These are phyloP conservation scores for Oncorhynchus nerka DNA, from an alignment of 2,113 vertebrate species.

Conservation along the genomic window DNA sequence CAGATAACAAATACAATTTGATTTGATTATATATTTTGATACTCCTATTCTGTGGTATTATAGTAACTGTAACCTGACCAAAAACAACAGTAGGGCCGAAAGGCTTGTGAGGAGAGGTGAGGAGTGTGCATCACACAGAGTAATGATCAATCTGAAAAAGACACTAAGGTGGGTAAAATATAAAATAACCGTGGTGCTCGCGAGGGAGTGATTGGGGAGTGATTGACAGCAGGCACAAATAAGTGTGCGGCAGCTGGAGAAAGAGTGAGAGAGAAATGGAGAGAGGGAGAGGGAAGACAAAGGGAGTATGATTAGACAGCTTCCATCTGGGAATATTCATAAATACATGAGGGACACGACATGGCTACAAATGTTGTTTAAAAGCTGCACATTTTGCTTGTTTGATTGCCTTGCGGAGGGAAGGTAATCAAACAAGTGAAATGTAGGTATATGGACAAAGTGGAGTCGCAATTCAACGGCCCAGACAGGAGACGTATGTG, in stretches of 20 bases:
- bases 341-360: conserved; percentile 40
- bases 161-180: conserved; percentile 56
- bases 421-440: too few species aligned
- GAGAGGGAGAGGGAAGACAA: neutral
- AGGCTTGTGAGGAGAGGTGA: conserved; percentile 14
- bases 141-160: conserved; percentile 58
- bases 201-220: neutral
- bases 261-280: neutral
- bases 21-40: conserved; percentile 61
- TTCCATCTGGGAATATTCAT: conserved; percentile 47
- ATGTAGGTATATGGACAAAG: too few species aligned
- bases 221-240: too few species aligned
- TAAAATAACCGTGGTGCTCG: conserved; percentile 66
- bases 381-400: too few species aligned
- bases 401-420: too few species aligned
- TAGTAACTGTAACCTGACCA: conserved; percentile 25
- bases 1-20: too few species aligned
- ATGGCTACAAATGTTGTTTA: neutral
- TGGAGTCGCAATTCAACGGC: too few species aligned
- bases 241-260: neutral
- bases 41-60: conserved; percentile 8
- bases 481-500: too few species aligned
- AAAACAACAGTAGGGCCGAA: conserved; percentile 41
- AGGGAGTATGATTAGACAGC: conserved; percentile 10
- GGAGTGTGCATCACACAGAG: conserved; percentile 29